Evolutionary conservation across 1,140 invertebrate genomes (phyloP).

Genomic region (Drosophila mauritiana): DNA sequence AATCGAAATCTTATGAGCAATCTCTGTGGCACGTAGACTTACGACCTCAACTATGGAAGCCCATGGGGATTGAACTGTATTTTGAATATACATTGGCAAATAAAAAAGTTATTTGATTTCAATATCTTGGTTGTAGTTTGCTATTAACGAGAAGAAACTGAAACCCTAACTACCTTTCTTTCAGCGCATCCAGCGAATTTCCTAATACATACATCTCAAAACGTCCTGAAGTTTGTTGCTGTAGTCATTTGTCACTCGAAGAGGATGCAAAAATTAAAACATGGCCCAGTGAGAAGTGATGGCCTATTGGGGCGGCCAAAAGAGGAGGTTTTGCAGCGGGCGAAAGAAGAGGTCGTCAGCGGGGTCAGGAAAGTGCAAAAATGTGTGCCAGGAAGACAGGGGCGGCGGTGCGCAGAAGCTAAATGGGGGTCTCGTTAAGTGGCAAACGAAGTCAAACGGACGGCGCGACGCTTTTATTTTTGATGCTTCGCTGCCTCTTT

Average conservation of each 20-base stretch:
- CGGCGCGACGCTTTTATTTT: slow-evolving; percentile 61
- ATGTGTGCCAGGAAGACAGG: slow-evolving; percentile 73
- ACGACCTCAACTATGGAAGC: background rate
- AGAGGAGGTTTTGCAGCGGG: background rate
- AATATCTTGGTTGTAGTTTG: background rate
- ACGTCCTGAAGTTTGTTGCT: slow-evolving; percentile 65
- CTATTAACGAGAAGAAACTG: too few species aligned
- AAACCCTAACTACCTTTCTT: background rate
- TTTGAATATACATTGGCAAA: background rate
- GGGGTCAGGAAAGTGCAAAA: slow-evolving; percentile 60
- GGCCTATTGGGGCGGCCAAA: slow-evolving; percentile 13
- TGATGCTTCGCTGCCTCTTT: slow-evolving; percentile 71
- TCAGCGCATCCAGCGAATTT: slow-evolving; percentile 5
- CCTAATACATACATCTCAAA: background rate
- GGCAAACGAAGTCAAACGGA: slow-evolving; percentile 73
- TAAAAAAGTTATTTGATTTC: background rate
- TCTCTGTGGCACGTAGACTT: background rate
- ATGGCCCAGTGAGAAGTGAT: slow-evolving; percentile 41
- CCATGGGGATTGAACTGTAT: too few species aligned
- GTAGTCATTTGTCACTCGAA: slow-evolving; percentile 75
- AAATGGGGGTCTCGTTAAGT: slow-evolving; percentile 47
- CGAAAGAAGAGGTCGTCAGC: background rate
- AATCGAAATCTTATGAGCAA: background rate
- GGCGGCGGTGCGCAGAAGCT: slow-evolving; percentile 3
- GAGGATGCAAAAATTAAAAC: slow-evolving; percentile 53